phyloP scores from a whole-genome alignment of 2,888 invertebrate species.

The Mythimna ferrago region DNA sequence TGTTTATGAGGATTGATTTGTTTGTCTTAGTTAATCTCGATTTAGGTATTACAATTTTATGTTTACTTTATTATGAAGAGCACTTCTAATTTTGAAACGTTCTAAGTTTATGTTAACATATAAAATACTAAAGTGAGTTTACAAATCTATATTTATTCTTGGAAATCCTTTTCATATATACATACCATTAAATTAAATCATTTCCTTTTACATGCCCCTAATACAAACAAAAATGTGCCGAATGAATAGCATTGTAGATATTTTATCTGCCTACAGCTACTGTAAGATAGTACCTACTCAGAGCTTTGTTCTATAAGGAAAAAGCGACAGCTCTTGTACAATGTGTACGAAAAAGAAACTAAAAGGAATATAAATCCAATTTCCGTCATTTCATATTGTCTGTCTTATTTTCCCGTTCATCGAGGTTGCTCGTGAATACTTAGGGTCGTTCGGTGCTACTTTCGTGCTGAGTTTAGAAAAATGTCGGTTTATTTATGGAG shows the following conservation, averaged over 20 bases:
- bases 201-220: neutral
- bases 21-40: too few relatives aligned
- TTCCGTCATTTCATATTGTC: conserved; percentile 57
- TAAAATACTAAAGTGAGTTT: too few relatives aligned
- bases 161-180: neutral
- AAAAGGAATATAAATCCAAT: conserved; percentile 60
- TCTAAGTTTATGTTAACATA: too few relatives aligned
- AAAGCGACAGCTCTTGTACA: conserved; percentile 46
- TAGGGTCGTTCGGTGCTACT: conserved; percentile 35
- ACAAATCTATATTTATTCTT: too few relatives aligned
- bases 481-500: conserved; percentile 48
- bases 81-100: too few relatives aligned
- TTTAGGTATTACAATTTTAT: too few relatives aligned
- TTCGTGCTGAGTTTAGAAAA: conserved; percentile 52
- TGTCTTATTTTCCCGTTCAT: conserved; percentile 55
- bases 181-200: neutral
- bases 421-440: conserved; percentile 55
- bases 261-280: neutral
- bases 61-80: too few relatives aligned
- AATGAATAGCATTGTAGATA: neutral
- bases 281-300: conserved; percentile 10
- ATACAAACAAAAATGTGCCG: neutral
- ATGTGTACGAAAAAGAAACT: conserved; percentile 52
- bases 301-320: conserved; percentile 36
- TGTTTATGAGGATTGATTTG: too few relatives aligned